Base-by-base conservation (phyloP, 2,888 invertebrate genomes). In the Leptinotarsa rubiginosa region DNA sequence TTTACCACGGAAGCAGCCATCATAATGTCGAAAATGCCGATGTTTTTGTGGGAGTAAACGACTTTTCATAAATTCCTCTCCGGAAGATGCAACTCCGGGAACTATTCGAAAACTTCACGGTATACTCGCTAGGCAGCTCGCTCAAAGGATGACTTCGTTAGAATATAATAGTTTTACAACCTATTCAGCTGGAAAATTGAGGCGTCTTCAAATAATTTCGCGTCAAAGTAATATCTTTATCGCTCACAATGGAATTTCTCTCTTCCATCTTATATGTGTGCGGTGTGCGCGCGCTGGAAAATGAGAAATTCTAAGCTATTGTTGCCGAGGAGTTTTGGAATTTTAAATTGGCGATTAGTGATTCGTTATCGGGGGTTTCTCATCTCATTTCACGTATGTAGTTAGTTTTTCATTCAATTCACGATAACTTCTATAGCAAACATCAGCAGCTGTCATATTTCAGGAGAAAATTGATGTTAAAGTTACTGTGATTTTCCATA, bases 61-160 rank as follows among this genome's bases (percentile, higher is more conserved):
- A 62, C 31, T 62, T 62, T 62, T 18, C 31, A 62, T 31, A 62
- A 62, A 62, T 62, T 62, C n/a, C 62, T 41, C 18, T 62, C 62
- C 41, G 10, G n/a, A 31, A 62, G 18, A 62, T 62, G 1, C 25
- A 62, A 31, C 41, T 62, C 41, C 41, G 41, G 56, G 16, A 69
- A 69, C 69, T 52, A 69, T 69, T 52, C 56, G 56, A 56, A 56
- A 69, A 69, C 69, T 47, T 62, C 56, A 56, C 56, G 56, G 69
- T 56, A 69, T 69, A 69, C 56, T 47, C 18, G 50, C 56, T 56
- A 20, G 47, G 47, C 12, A 56, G 56, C 41, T 18, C 56, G 52
- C 65, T 72, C 78, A 78, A 75, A 76, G 78, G 78, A 75, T 75
- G 72, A 76, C 78, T 78, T 77, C 72, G 78, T 76, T 76, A 71